Conservation (phyloP, 2,888 invertebrate genomes). For the Nomada lathburiana region DNA sequence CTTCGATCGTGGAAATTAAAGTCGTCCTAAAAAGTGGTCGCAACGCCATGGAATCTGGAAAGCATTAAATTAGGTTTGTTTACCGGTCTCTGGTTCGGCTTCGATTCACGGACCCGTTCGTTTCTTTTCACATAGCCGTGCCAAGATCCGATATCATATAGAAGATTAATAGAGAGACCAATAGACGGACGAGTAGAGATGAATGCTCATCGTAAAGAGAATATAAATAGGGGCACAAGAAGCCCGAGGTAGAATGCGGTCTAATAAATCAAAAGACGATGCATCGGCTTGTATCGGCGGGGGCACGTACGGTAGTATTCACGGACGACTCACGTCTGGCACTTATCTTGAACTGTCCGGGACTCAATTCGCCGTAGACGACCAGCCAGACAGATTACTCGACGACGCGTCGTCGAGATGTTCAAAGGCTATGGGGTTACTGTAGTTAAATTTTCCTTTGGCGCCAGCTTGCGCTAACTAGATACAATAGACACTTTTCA, state of each 20-base stretch:
- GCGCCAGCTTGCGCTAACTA: conserved; percentile 41
- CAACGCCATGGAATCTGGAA: not conserved
- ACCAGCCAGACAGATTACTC: conserved; percentile 56
- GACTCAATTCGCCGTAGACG: conserved; percentile 54
- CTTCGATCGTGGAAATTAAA: not conserved
- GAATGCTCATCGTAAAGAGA: conserved; percentile 62
- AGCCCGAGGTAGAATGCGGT: conserved; percentile 64
- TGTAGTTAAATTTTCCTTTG: conserved; percentile 36
- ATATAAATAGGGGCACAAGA: conserved; percentile 67
- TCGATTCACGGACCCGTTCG: not conserved
- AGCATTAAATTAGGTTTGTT: conserved; percentile 12
- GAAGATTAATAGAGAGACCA: conserved; percentile 63
- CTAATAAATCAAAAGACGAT: conserved; percentile 69
- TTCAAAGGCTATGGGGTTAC: conserved; percentile 47
- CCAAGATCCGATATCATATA: conserved; percentile 50
- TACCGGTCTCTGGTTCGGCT: conserved; percentile 4
- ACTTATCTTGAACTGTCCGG: conserved; percentile 62
- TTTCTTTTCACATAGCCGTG: conserved; percentile 37
- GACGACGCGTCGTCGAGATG: conserved; percentile 59
- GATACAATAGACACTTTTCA: conserved; percentile 36
- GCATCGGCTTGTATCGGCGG: conserved; percentile 56
- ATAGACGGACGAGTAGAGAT: conserved; percentile 57
- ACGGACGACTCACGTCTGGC: conserved; percentile 48
- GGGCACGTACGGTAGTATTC: conserved; percentile 51
- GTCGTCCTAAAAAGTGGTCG: not conserved